Evolutionary conservation across 1,140 invertebrate species (phyloP), one percentile per base, ranked within the genome.

Genomic region (Leptopilina clavipes): DNA sequence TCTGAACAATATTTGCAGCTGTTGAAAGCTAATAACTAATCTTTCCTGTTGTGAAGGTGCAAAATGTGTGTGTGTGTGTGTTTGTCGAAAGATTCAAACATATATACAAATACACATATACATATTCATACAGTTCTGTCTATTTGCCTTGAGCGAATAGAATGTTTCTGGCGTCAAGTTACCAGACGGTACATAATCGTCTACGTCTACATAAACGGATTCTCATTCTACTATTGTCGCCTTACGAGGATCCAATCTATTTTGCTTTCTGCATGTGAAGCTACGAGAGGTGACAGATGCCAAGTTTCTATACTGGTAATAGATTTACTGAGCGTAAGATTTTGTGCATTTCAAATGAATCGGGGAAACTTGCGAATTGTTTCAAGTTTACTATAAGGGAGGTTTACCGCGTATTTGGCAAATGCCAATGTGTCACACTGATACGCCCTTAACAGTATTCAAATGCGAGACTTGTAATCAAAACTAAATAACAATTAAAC

Each of bases 211-310:
- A 65, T 65, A 65, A 65, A 65, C 59, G 59, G 59, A 65, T 65
- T 65, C 25, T 65, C 59, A 65, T 65, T 65, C 22, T 65, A 12
- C 59, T 37, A 65, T 65, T 65, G 59, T 65, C 25, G 59, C 59
- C 59, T 65, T 65, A 65, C 59, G 59, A 65, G 19, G 25, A 65
- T 65, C 59, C 59, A 65, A 65, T 65, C 59, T 65, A 65, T 65
- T 65, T 65, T 65, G 59, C 59, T 65, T 65, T 65, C 59, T 25
- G 25, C 59, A 65, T 31, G 59, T 65, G 19, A 31, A 65, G 59
- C 14, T 37, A 1, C 59, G 59, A 54, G 37, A 40, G 44, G 48
- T 31, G 59, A 65, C 59, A 65, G 11, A 65, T 65, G 59, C 59
- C 25, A 65, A 37, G 59, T 65, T 65, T 31, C 59, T 31, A 52